Conservation (phyloP, 2,113 vertebrate species). For the Chloroceryle aenea region DNA sequence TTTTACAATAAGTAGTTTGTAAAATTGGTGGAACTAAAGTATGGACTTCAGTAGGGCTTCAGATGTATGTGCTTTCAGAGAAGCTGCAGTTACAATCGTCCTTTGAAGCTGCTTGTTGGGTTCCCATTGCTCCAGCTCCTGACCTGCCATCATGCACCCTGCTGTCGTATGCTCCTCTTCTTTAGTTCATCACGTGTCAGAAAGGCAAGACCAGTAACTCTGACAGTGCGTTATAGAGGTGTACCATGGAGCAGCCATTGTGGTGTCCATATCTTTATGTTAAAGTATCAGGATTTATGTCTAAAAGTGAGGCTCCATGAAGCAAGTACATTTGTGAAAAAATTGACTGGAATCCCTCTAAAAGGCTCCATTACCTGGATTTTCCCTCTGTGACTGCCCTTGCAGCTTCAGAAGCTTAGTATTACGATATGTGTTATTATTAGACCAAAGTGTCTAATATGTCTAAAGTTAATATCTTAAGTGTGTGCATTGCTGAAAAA, state of each 20-base stretch:
- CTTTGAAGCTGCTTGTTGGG: not conserved
- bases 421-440: not conserved
- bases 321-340: not conserved
- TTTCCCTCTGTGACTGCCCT: not conserved
- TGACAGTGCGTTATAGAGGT: not conserved
- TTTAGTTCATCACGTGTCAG: rapidly evolving
- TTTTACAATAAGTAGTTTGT: not conserved
- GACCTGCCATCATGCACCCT: too few relatives aligned
- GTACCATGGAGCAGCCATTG: not conserved
- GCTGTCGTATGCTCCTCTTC: not conserved
- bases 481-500: not conserved
- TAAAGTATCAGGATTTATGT: not conserved
- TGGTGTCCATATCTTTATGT: rapidly evolving
- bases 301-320: not conserved
- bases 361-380: not conserved
- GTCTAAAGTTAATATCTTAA: not conserved
- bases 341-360: not conserved
- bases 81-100: not conserved
- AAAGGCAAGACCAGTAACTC: not conserved
- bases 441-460: not conserved
- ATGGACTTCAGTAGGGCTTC: not conserved
- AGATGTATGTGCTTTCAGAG: not conserved
- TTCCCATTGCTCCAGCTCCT: not conserved
- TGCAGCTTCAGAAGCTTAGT: not conserved
- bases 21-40: not conserved